Conservation (phyloP, 2,113 vertebrate species). For the Urocynchramus pylzowi region DNA sequence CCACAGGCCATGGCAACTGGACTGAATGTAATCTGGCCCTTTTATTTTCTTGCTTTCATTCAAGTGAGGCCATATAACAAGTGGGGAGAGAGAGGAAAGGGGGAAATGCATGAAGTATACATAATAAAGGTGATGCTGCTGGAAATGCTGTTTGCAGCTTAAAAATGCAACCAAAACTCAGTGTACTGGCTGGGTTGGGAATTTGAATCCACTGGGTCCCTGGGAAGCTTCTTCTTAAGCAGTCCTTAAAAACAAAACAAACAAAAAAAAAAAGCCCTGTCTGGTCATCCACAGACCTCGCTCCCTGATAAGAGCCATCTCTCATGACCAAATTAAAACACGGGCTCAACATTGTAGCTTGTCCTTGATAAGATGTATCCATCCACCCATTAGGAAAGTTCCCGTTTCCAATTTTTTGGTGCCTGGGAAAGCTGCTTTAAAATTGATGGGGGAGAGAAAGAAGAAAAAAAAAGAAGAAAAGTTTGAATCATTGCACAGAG, state of each 20-base stretch:
- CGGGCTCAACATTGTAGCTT: not conserved
- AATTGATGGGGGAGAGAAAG: not conserved
- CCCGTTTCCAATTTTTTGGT: not conserved
- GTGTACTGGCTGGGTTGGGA: not conserved
- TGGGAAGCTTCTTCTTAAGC: not conserved
- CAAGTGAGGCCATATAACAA: slow-evolving; percentile 38
- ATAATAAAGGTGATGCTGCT: not conserved
- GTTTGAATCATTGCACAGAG: slow-evolving; percentile 67
- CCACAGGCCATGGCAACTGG: slow-evolving; percentile 46
- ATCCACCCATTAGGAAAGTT: not conserved
- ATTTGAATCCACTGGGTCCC: not conserved
- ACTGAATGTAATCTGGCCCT: slow-evolving; percentile 44
- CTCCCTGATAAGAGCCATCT: not conserved
- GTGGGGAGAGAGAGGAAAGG: not conserved
- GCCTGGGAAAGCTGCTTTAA: slow-evolving; percentile 69
- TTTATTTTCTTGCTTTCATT: slow-evolving; percentile 49
- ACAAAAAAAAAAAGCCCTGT: not conserved
- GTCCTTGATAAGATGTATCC: not conserved
- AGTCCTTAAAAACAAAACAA: not conserved
- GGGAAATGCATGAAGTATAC: not conserved
- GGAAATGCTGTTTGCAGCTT: not conserved
- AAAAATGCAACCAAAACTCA: not conserved
- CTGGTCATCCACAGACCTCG: not conserved
- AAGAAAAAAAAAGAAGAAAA: not conserved
- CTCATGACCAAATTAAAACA: slow-evolving; percentile 7